Base-by-base conservation (phyloP, 2,888 invertebrate genomes). In the Clusia tigrina region DNA sequence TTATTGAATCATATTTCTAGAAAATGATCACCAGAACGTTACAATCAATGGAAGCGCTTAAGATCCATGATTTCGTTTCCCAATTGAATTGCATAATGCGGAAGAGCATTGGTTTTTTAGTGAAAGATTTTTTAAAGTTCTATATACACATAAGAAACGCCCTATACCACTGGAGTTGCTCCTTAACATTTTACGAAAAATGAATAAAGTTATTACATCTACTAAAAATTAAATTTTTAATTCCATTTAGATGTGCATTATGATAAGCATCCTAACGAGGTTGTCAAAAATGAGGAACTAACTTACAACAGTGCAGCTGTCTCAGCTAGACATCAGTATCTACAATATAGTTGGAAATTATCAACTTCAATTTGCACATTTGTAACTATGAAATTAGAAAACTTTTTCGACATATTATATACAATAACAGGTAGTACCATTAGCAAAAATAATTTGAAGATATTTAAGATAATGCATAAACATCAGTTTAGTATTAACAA, bases 211-310 rank as follows among this genome's bases (percentile, higher is more conserved):
- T 17, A 48, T 10, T n/a, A 17, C 17, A 10, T n/a, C 20, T 10
- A 48, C n/a, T 48, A 6, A 17, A 17, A 48, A 48, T 48, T 10
- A 48, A 17, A 5, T 48, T 10, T 48, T 6, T 10, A 48, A 12
- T 9, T 32, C 6, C 25, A 10, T 54, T 26, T 25, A 54, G 25
- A 54, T 25, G 32, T 25, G 2, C 68, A 91, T 83, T 92, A 92
- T 80, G 93, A 93, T 79, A 93, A 93, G 83, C 90, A 92, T 84
- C 94, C 92, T 65, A 95, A 95, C 84, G 95, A 95, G 85, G 94
- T 95, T 74, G 93, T 94, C 77, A 95, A 95, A 86, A 95, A 94
- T 82, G 95, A 95, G 85, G 94, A 94, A 86, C 85, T 95, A 79
- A 94, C 94, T 63, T 91, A 92, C 81, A 90, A 88, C 77, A 87